Evolutionary conservation across 1,140 invertebrate genomes (phyloP).

Genomic region (Drosophila biarmipes): DNA sequence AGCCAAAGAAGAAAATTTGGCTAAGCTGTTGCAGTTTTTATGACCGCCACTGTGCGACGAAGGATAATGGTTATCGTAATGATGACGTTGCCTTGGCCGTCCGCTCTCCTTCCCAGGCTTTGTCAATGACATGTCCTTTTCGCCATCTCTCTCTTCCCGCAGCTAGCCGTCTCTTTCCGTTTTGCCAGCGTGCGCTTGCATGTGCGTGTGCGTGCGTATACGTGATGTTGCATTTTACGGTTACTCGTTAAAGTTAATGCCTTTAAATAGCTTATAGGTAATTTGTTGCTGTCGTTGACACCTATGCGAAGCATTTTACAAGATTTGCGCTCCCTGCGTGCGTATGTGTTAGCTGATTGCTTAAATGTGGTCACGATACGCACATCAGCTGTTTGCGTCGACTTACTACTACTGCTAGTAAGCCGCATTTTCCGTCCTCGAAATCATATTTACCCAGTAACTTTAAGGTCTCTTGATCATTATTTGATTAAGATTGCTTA

Average conservation of each 20-base stretch:
- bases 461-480: background rate
- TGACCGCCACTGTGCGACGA: constrained; percentile 58
- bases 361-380: constrained; percentile 50
- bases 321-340: constrained; percentile 47
- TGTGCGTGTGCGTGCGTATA: constrained; percentile 38
- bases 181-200: background rate
- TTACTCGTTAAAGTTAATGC: constrained; percentile 69
- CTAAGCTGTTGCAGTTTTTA: constrained; percentile 62
- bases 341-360: constrained; percentile 15
- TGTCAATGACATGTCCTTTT: constrained; percentile 59
- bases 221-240: constrained; percentile 66
- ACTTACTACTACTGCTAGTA: too few species aligned
- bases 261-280: constrained; percentile 66
- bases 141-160: constrained; percentile 16
- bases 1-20: constrained; percentile 28
- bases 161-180: background rate
- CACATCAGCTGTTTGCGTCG: constrained; percentile 65
- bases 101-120: constrained; percentile 25
- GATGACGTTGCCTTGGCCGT: constrained; percentile 46
- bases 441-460: constrained; percentile 12
- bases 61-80: constrained; percentile 30
- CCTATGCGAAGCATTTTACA: constrained; percentile 56
- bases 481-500: background rate
- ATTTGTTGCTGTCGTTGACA: constrained; percentile 62
- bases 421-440: constrained; percentile 7